A percentile compares a stretch with the other conserved stretches of the same genome.
Evolutionary conservation across 2,797 vertebrate species (phyloP).

Genomic region (Melanitta fusca): DNA sequence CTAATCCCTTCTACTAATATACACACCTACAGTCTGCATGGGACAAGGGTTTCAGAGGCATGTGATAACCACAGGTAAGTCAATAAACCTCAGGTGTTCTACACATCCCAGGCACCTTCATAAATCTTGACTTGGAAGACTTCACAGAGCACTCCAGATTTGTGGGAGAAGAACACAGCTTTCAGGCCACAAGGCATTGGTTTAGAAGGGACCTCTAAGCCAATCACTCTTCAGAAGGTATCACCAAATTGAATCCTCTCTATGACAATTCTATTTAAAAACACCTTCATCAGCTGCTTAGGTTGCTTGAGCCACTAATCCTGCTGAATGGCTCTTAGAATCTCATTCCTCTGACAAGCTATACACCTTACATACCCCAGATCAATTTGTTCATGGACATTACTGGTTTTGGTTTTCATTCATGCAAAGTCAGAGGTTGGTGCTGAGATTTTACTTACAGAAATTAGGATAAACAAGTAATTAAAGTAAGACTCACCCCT

Average conservation of each 20-base stretch:
- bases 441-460: not conserved
- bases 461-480: too few species aligned
- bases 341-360: not conserved
- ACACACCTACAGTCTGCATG: not conserved
- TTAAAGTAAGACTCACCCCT: not conserved
- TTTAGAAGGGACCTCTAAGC: not conserved
- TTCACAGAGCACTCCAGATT: fast-evolving
- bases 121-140: not conserved
- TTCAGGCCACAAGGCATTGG: not conserved
- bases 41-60: not conserved
- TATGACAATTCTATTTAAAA: not conserved
- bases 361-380: not conserved
- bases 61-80: not conserved
- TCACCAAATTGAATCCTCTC: not conserved
- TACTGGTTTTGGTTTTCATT: not conserved
- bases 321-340: not conserved
- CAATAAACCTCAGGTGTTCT: not conserved
- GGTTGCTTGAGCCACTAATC: not conserved
- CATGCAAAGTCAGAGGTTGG: not conserved
- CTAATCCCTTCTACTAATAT: not conserved
- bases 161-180: not conserved
- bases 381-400: not conserved
- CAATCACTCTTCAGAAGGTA: not conserved
- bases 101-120: not conserved
- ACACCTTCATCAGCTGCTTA: not conserved